Base-by-base conservation (phyloP, 2,888 invertebrate species). In the Mythimna lalbum region DNA sequence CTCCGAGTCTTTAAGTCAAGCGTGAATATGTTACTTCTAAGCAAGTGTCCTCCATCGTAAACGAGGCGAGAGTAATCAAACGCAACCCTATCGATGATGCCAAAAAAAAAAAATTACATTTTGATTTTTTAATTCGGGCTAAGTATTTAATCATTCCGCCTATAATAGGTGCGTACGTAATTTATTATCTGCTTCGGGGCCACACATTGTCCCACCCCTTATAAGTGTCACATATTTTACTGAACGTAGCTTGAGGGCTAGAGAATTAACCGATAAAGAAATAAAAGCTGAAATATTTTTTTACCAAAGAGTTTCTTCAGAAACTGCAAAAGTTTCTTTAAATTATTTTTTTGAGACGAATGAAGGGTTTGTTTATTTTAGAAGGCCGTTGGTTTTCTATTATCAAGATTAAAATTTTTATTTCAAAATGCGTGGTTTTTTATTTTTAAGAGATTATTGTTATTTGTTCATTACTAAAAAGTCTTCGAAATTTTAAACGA, bases 171-270 rank as follows among this genome's bases (percentile, higher is more conserved):
- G 76, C 61, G 76, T 50, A 57, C 53, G 23, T 67, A 67, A 77
- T 77, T 56, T 79, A 66, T 76, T 73, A 47, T 55, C 27, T 61
- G 49, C 55, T 70, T 39, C 63, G 49, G 80, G 50, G 66, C 27
- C 57, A 66, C 59, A 76, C 27, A 76, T 73, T 69, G 60, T 66
- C 52, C 56, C 59, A 43, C 55, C 77, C 70, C 73, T 73, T 80
- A 70, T 74, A 69, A 73, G 62, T 73, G 64, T 78, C 83, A 66
- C 62, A 70, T 78, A 76, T 70, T 63, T 78, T 78, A 80, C 62
- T 59, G 43, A 33, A 69, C 17, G 47, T 55, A 39, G 50, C 70
- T 59, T 17, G 50, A 52, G 49, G 39, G 19, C 47, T 33, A 23
- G 4, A 49, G 49, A 63, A 59, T 62, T 62, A 52, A 63, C n/a